Base-by-base conservation (phyloP, 1,140 invertebrate genomes). In the Ceratosolen solmsi region DNA sequence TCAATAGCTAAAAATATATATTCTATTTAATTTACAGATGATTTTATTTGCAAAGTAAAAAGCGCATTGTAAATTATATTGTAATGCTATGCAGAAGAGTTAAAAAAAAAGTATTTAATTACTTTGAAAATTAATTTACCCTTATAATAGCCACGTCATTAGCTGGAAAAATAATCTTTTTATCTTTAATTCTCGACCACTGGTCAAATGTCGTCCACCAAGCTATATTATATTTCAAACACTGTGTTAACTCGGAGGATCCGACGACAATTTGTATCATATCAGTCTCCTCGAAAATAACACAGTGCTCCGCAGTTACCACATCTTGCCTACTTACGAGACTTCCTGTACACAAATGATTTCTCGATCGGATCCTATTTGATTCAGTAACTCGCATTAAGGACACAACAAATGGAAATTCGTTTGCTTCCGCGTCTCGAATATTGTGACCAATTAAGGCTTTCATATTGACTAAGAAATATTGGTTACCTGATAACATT, bases 121-220 rank as follows among this genome's bases (percentile, higher is more conserved):
- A 22, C 5, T 22, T 8, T 15, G 17, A 20, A 54, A 17, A 20
- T 54, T 54, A 2, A 54, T 4, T 68, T 68, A 68, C 63, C 36
- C 63, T 15, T 68, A 68, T 38, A 1, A 2, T 0, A 38, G 33
- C 63, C 22, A 68, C n/a, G 11, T 68, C 33, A 38, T 68, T 68
- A 11, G 2, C 9, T n/a, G 17, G 0, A n/a, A n/a, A n/a, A 2
- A 9, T 9, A 38, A n/a, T n/a, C 15, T n/a, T 7, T 38, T 11
- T 22, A 1, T 20, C 20, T 20, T 68, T 38, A 1, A 68, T 68
- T 7, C 0, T n/a, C 22, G 33, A 3, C 63, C 63, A 68, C 38
- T 68, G 63, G 0, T 68, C 63, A 15, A n/a, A 68, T n/a, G 63
- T 38, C 22, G 38, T 68, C 63, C 63, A 68, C 63, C 63, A 68